Base-by-base conservation (phyloP, 30 jellyfish, hydroid and myxozoan species). In the Aurelia sp. region DNA sequence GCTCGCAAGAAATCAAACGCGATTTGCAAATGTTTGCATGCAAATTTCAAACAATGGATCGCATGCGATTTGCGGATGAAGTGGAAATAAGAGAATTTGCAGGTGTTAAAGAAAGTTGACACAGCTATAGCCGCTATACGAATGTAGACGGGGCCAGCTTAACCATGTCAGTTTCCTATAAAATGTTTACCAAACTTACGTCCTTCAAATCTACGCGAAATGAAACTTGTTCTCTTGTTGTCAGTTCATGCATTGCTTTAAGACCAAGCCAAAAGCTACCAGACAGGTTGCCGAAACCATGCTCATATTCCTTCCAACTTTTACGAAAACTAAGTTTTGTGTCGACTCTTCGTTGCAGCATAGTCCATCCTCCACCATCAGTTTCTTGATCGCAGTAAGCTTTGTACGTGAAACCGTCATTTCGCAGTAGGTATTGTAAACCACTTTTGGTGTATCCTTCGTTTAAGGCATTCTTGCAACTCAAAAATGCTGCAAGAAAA, bases 331-430 rank as follows among this genome's bases (percentile, higher is more conserved):
- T 64, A 21, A 44, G 33, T 9, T 64, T 38, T 13, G 51, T 64
- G 10, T 38, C 40, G 53, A 21, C 41, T 17, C 75, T 18, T 44
- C 75, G 75, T 9, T 21, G 40, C 33, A 64, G 18, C 15, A 64
- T 30, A 8, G 75, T 64, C 75, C 75, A 64, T 2, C 75, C 75
- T 17, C 75, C 75, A 44, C 75, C 75, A 21, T 64, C 75, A 13
- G 75, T 64, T 18, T 64, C 75, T 44, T 21, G 33, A 21, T 64
- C 75, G 19, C 75, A 64, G 75, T 64, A 64, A 16, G 40, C 75
- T 64, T 64, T 16, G 19, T 13, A 21, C 18, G 75, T 64, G 15
- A 17, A 13, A 20, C 75, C 75, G 10, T 64, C 75, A 13, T 18
- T 7, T 64, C 33, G 40, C 7, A 38, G 40, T 5, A 64, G 15